These are phyloP conservation scores for Bolborhynchus lineola DNA, from an alignment of 2,113 vertebrate genomes.

Conservation along the genomic window DNA sequence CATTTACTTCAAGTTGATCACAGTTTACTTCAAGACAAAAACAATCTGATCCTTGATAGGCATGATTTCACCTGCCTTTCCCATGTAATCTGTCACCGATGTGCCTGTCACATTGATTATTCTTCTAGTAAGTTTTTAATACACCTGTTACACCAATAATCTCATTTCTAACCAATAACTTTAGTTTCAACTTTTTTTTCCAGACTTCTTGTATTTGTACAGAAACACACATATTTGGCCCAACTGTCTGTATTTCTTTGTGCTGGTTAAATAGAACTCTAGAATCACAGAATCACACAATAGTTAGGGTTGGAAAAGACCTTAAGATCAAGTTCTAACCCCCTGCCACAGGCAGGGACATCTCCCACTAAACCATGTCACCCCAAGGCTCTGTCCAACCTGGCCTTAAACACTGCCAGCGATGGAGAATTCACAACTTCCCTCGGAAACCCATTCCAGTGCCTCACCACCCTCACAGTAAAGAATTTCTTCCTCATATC, in stretches of 20 bases:
- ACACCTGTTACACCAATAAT: not conserved
- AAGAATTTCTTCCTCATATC: no score
- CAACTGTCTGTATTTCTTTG: not conserved
- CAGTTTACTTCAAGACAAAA: not conserved
- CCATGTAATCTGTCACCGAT: not conserved
- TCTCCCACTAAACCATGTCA: no score
- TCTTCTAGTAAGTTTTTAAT: not conserved
- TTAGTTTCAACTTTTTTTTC: not conserved
- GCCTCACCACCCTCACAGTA: no score
- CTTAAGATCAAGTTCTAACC: no score
- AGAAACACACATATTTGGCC: not conserved
- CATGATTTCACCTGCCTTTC: not conserved
- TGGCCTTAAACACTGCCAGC: no score
- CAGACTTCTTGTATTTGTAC: not conserved
- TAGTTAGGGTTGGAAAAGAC: no score
- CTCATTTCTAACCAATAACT: not conserved
- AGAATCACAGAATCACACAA: no score
- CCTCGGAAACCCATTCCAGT: no score
- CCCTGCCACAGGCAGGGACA: no score
- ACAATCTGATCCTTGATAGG: not conserved
- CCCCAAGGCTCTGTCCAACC: no score
- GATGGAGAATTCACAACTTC: no score
- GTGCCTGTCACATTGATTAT: not conserved
- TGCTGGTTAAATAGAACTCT: not conserved
- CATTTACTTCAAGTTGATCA: no score